phyloP scores from a whole-genome alignment of 2,888 invertebrate species.

The Diplolepis rosae region DNA sequence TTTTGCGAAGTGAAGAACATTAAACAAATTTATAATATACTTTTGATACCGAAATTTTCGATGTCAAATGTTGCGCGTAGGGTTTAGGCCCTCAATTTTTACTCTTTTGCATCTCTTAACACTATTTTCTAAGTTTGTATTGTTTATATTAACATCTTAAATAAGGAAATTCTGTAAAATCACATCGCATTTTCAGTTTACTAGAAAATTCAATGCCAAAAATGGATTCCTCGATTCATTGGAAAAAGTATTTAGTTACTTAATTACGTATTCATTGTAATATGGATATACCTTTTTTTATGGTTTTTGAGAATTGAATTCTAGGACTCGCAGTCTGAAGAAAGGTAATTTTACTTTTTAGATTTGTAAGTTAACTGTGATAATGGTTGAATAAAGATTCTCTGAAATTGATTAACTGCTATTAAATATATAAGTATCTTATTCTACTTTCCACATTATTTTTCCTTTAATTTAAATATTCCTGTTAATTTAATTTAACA shows the following conservation, averaged over 20 bases:
- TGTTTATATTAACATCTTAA: slow-evolving; percentile 19
- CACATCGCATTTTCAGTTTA: neutral
- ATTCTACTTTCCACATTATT: too few relatives aligned
- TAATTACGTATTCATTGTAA: neutral
- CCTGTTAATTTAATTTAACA: too few relatives aligned
- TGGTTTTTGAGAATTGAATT: neutral
- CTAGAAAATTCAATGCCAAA: neutral
- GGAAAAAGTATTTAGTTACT: neutral
- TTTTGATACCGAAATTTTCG: slow-evolving; percentile 7
- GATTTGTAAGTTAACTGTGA: slow-evolving; percentile 63
- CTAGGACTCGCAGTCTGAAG: neutral
- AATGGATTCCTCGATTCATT: neutral
- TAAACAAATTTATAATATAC: neutral
- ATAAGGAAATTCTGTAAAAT: neutral
- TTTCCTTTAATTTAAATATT: too few relatives aligned
- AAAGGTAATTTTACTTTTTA: neutral
- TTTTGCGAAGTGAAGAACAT: neutral
- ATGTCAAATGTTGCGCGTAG: neutral
- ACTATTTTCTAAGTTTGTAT: slow-evolving; percentile 11
- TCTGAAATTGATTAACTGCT: neutral
- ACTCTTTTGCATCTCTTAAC: slow-evolving; percentile 9
- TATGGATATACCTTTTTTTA: neutral
- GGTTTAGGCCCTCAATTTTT: neutral
- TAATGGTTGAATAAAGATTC: slow-evolving; percentile 53
- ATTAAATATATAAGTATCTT: too few relatives aligned